Percentiles rank a stretch among this genome's conserved stretches.
Evolutionary conservation across 2,888 invertebrate genomes (phyloP).

Genomic region (Stenodera caucasica): DNA sequence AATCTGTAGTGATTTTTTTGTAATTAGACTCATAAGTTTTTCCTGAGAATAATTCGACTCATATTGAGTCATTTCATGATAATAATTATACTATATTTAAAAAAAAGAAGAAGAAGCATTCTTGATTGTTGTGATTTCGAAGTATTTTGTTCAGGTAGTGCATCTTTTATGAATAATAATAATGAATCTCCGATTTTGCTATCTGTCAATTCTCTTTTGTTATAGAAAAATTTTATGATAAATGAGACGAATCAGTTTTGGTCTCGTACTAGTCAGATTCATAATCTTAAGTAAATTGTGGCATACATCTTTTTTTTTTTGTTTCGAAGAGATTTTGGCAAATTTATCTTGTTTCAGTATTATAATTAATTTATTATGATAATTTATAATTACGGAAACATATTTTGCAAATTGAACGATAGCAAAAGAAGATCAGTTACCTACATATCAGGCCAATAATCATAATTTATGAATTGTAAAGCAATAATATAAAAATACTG

Average conservation of each 20-base stretch:
- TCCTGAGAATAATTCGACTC: conserved; percentile 31
- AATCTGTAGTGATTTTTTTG: conserved; percentile 28
- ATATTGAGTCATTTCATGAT: conserved; percentile 38
- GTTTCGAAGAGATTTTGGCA: conserved; percentile 18
- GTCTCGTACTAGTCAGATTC: conserved; percentile 41
- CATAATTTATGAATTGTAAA: conserved; percentile 36
- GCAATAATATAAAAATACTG: conserved; percentile 40
- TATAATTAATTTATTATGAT: conserved; percentile 36
- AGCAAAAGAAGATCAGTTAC: conserved; percentile 45
- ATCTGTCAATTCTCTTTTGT: conserved; percentile 35
- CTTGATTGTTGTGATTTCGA: conserved; percentile 42
- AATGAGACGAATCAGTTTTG: conserved; percentile 27
- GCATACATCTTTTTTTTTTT: conserved; percentile 20
- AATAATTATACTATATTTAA: background rate
- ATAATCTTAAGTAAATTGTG: conserved; percentile 28
- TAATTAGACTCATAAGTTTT: background rate
- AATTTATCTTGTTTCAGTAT: conserved; percentile 35
- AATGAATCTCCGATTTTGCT: conserved; percentile 40
- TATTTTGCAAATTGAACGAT: conserved; percentile 32
- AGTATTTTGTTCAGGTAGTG: conserved; percentile 26
- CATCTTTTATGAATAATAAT: conserved; percentile 29
- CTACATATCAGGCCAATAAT: conserved; percentile 43
- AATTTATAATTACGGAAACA: conserved; percentile 34
- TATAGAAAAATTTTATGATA: background rate
- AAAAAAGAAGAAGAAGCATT: conserved; percentile 27